Evolutionary conservation across 2,888 invertebrate species (phyloP), one percentile per base, ranked within the genome.

Genomic region (Petrolisthes cinctipes): DNA sequence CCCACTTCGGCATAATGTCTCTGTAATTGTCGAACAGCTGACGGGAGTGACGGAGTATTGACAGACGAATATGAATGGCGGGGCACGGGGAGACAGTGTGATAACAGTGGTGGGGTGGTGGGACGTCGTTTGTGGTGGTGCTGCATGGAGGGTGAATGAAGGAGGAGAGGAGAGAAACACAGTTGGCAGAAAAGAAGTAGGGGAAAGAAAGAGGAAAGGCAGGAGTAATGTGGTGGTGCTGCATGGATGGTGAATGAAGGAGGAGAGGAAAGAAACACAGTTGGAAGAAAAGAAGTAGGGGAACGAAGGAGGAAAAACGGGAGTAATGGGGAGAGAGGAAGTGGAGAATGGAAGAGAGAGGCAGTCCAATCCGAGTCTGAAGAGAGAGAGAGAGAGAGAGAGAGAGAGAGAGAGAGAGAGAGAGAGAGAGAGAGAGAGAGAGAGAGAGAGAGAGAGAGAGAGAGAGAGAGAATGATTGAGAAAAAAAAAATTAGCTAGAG

Each of bases 21-120:
- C 82, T 75, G 76, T 86, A 82, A 86, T 86, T 82, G 82, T 82
- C 51, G 76, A 82, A 82, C 81, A 82, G 75, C 56, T 82, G 81
- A 86, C 82, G 81, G 53, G n/a, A 53, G n/a, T 82, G 86, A 86
- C 82, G 81, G 51, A 81, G 61, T 76, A 82, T 82, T 78, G 82
- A 82, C 86, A 86, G 82, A 86, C 76, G 86, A 82, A 86, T 73
- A 82, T 51, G 82, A 78, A 76, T 53, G 82, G 54, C 51, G 20
- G 73, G 56, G 37, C 37, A 37, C 37, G 37, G 37, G 37, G 37
- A 37, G 37, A 37, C 73, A 51, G 71, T 71, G 71, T 6, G 71
- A 71, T 17, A 54, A 51, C 78, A 78, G n/a, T n/a, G 78, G n/a
- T 51, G 53, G 54, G 78, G n/a, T 4, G 54, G 78, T 3, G 5